A percentile compares a stretch with the other conserved stretches of the same genome.
These are phyloP conservation scores for Xenopus borealis DNA, from an alignment of 2,113 vertebrate species.

Conservation along the genomic window DNA sequence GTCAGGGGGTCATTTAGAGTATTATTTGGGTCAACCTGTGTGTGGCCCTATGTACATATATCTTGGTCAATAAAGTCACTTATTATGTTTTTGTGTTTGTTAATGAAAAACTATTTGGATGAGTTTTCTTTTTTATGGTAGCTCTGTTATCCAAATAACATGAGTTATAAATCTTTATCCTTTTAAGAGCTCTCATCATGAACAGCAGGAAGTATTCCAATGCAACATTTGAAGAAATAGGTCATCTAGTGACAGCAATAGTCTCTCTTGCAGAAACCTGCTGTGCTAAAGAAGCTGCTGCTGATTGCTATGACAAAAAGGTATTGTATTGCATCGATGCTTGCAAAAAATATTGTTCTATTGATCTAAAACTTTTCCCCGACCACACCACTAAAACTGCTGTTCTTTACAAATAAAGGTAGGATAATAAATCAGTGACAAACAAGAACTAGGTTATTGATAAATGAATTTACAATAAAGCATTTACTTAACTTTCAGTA, in stretches of 20 bases:
- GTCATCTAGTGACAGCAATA: conserved; percentile 55
- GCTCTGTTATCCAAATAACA: not conserved
- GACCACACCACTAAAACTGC: not conserved
- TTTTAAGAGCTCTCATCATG: conserved; percentile 57
- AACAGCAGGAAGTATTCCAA: conserved; percentile 71
- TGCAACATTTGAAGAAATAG: conserved; percentile 64
- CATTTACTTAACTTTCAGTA: too few species aligned
- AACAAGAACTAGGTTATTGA: not conserved
- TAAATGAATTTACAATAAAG: not conserved
- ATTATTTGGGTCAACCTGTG: too few species aligned
- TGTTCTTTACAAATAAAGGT: not conserved
- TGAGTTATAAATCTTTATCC: not conserved
- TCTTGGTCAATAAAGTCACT: too few species aligned
- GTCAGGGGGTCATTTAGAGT: too few species aligned
- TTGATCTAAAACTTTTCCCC: not conserved
- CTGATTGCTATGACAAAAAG: conserved; percentile 62
- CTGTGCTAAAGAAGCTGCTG: conserved; percentile 49
- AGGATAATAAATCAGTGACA: not conserved
- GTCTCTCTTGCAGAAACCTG: conserved; percentile 63
- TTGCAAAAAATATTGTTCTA: not conserved
- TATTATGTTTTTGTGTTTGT: not conserved
- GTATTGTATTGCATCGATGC: conserved; percentile 45
- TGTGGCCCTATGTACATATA: too few species aligned
- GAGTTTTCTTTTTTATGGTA: not conserved
- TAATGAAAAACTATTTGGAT: not conserved